Evolutionary conservation across 1,140 invertebrate genomes (phyloP).

Genomic region (Saccostrea cuccullata): DNA sequence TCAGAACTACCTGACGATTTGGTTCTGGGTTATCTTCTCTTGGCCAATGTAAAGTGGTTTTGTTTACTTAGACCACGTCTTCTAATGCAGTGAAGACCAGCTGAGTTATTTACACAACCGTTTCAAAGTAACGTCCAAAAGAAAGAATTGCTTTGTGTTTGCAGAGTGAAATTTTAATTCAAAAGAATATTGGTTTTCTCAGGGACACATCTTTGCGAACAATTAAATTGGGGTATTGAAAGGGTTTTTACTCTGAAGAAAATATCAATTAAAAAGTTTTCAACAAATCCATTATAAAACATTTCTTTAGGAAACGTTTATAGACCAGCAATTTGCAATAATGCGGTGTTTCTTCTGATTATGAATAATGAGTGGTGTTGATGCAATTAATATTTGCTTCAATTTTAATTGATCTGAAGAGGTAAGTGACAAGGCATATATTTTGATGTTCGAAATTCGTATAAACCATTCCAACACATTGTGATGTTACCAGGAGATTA

Average conservation of each 20-base stretch:
- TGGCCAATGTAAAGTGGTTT: conserved; percentile 23
- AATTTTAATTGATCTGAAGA: conserved; percentile 15
- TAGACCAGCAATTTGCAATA: conserved; percentile 4
- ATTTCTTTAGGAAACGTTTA: background rate
- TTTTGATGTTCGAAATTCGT: background rate
- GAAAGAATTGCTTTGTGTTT: conserved; percentile 31
- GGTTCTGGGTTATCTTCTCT: background rate
- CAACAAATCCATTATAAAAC: background rate
- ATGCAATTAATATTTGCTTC: background rate
- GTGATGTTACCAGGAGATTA: background rate
- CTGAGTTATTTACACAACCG: conserved; percentile 32
- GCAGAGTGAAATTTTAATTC: conserved; percentile 32
- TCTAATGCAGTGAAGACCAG: conserved; percentile 24
- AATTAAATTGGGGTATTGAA: conserved; percentile 21
- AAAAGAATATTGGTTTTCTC: conserved; percentile 32
- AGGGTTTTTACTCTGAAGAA: background rate
- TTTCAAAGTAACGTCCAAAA: conserved; percentile 37
- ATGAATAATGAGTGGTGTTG: background rate
- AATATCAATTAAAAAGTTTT: conserved; percentile 33
- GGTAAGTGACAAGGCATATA: conserved; percentile 1
- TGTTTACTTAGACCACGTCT: conserved; percentile 17
- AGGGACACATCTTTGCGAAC: conserved; percentile 14
- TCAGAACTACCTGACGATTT: background rate
- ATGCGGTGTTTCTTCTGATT: background rate
- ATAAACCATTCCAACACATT: background rate